These are phyloP conservation scores for Lasioglossum oenotherae DNA, from an alignment of 2,888 invertebrate genomes.

Conservation along the genomic window DNA sequence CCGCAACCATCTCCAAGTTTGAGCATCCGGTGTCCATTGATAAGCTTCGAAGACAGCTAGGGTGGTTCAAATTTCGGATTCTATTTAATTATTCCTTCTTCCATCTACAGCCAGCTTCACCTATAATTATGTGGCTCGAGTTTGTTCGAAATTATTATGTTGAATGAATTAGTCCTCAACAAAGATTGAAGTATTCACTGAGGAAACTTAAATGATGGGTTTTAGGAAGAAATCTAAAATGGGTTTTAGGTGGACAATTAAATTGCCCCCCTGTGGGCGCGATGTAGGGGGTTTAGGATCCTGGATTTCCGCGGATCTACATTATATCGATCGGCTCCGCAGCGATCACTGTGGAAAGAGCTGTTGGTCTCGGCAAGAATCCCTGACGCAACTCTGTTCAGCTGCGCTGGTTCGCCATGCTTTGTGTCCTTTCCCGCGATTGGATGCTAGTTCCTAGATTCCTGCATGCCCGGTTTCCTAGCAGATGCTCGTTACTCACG, in stretches of 20 bases:
- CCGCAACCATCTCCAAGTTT: not conserved
- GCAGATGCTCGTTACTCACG: slow-evolving; percentile 77
- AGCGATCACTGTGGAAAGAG: slow-evolving; percentile 9
- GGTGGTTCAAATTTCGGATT: not conserved
- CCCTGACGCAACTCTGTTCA: slow-evolving; percentile 50
- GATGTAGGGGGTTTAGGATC: not conserved
- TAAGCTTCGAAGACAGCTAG: not conserved
- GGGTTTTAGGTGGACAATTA: too few relatives aligned
- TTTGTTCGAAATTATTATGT: too few relatives aligned
- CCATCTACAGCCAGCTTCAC: too few relatives aligned
- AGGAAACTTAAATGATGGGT: too few relatives aligned
- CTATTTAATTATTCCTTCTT: too few relatives aligned
- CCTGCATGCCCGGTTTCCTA: slow-evolving; percentile 57
- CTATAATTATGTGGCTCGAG: too few relatives aligned
- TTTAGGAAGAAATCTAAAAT: too few relatives aligned
- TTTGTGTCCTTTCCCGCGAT: slow-evolving; percentile 62
- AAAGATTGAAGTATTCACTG: too few relatives aligned
- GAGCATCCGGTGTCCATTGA: not conserved
- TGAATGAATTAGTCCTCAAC: too few relatives aligned
- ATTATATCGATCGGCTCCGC: not conserved
- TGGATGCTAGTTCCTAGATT: slow-evolving; percentile 63
- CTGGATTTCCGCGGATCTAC: not conserved
- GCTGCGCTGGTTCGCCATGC: slow-evolving; percentile 36
- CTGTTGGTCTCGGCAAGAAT: slow-evolving; percentile 25
- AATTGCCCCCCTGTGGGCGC: too few relatives aligned